Conservation (phyloP, 2,797 vertebrate genomes). For the Pseudomugil tenellus region DNA sequence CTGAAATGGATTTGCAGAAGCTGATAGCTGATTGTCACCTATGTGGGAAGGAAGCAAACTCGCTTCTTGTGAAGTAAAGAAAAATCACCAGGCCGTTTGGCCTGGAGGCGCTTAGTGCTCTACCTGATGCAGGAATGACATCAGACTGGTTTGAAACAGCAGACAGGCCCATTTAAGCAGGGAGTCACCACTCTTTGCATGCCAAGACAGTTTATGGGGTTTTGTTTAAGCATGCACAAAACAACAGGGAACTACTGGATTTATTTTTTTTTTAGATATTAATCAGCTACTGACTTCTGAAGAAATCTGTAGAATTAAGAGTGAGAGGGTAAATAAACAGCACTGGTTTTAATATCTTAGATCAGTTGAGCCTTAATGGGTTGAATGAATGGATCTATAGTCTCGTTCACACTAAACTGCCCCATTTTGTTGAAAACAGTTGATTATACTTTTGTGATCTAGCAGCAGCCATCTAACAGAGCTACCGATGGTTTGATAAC, state of each 20-base stretch:
- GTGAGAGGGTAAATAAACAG: not conserved
- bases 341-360: no score
- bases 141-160: constrained; percentile 79
- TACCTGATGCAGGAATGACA: constrained; percentile 84
- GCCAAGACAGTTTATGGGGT: constrained; percentile 53
- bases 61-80: constrained; percentile 52
- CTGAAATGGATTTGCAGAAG: not conserved
- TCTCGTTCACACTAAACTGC: not conserved
- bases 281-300: not conserved
- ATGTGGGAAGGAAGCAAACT: constrained; percentile 36
- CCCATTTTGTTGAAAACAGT: not conserved
- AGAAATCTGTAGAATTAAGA: not conserved
- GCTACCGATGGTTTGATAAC: not conserved
- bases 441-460: not conserved
- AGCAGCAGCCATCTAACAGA: not conserved
- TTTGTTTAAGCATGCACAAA: constrained; percentile 59
- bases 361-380: not conserved
- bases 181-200: constrained; percentile 60
- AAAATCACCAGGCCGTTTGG: constrained; percentile 76
- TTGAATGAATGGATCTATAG: no score
- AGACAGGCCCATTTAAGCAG: constrained; percentile 48
- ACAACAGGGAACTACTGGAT: constrained; percentile 8
- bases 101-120: constrained; percentile 73
- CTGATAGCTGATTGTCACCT: constrained; percentile 4
- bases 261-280: constrained; percentile 9